A percentile compares a stretch with the other conserved stretches of the same genome.
Evolutionary conservation across 2,888 invertebrate species (phyloP).

Genomic region (Leptinotarsa juncta): DNA sequence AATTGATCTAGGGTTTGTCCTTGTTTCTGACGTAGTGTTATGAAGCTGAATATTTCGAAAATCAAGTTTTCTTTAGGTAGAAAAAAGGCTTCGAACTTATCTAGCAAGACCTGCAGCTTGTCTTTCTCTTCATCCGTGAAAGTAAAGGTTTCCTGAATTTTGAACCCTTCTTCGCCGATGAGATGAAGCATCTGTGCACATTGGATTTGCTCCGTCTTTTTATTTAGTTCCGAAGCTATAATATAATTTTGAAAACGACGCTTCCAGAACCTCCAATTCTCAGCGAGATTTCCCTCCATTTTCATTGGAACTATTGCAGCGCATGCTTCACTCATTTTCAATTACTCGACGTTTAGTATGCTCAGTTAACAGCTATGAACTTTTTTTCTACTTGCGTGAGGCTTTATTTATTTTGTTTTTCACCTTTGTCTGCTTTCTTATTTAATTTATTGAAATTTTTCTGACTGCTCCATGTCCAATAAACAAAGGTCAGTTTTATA

Average conservation of each 20-base stretch:
- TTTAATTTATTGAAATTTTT: background rate
- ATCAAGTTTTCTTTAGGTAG: conserved; percentile 45
- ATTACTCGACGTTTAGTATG: too few relatives aligned
- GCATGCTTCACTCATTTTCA: too few relatives aligned
- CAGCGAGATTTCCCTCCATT: conserved; percentile 42
- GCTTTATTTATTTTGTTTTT: background rate
- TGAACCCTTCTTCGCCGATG: conserved; percentile 48
- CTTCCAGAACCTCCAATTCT: conserved; percentile 48
- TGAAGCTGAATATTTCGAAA: conserved; percentile 6
- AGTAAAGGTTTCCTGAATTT: conserved; percentile 47
- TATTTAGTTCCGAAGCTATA: conserved; percentile 44
- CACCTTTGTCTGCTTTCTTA: conserved; percentile 4
- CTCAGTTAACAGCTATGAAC: too few relatives aligned
- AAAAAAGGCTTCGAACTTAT: conserved; percentile 48
- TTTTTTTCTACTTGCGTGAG: too few relatives aligned
- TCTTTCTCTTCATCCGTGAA: conserved; percentile 40
- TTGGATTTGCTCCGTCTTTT: conserved; percentile 46
- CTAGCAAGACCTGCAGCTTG: conserved; percentile 37
- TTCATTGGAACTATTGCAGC: conserved; percentile 20
- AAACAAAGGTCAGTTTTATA: conserved; percentile 11
- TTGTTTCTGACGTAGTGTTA: conserved; percentile 6
- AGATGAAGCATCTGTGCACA: conserved; percentile 49
- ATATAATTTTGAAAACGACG: conserved; percentile 44
- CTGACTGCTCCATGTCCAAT: conserved; percentile 10
- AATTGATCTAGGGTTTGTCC: conserved; percentile 4